These are phyloP conservation scores for Sclerurus mexicanus DNA, from an alignment of 2,113 vertebrate species.

Conservation along the genomic window DNA sequence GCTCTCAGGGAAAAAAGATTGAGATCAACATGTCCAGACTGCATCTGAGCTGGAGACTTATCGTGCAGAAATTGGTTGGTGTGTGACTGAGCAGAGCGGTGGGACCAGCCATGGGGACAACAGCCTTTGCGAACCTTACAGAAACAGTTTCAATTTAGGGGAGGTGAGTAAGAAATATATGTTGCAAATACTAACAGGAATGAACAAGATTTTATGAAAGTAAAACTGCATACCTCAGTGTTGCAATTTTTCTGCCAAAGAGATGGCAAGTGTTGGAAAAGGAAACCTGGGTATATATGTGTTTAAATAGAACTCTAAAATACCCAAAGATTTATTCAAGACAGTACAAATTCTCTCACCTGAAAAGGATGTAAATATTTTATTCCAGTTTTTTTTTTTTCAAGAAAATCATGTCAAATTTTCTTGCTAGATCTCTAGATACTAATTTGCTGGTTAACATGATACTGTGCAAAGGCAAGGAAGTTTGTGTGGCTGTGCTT, in stretches of 20 bases:
- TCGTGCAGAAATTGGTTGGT: background rate
- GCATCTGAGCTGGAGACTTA: background rate
- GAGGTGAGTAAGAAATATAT: background rate
- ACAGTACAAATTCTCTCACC: background rate
- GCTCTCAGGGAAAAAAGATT: background rate
- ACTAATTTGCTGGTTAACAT: background rate
- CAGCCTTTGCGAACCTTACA: background rate
- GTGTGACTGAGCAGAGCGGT: background rate
- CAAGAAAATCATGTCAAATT: background rate
- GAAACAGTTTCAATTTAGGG: background rate
- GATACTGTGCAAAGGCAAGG: background rate
- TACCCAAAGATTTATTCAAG: background rate
- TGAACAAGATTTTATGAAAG: background rate
- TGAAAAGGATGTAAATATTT: background rate
- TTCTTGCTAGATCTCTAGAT: background rate
- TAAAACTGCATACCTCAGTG: rapidly evolving
- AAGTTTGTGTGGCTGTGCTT: background rate
- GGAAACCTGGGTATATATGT: background rate
- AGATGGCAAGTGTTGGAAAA: background rate
- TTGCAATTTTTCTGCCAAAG: background rate
- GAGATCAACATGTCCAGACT: background rate
- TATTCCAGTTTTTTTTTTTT: background rate
- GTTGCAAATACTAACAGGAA: background rate
- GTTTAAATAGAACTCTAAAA: background rate
- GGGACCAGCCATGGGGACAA: rapidly evolving